Conservation (phyloP, 2,888 invertebrate species). For the Parapristionchus giblindavisi region DNA sequence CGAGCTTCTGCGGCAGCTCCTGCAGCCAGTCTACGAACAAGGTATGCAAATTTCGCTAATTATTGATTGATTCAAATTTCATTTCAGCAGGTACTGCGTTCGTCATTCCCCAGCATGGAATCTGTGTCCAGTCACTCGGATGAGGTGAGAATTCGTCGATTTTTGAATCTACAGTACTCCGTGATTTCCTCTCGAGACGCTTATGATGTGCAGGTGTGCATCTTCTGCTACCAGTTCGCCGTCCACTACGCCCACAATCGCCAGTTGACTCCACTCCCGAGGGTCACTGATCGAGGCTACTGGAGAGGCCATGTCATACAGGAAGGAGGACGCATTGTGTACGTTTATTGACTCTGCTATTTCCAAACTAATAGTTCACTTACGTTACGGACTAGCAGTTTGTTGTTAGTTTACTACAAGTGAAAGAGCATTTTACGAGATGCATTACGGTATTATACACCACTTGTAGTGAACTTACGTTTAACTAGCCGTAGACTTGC, state of each 20-base stretch:
- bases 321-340: slow-evolving; percentile 6
- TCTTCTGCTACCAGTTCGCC: slow-evolving; percentile 25
- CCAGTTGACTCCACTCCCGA: neutral
- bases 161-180: too few relatives aligned
- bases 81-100: neutral
- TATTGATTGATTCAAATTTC: too few relatives aligned
- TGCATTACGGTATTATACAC: neutral
- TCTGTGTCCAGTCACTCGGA: too few relatives aligned
- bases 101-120: slow-evolving; percentile 3
- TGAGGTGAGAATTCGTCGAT: too few relatives aligned
- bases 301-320: slow-evolving; percentile 15
- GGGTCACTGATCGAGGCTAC: neutral
- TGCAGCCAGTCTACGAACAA: too few relatives aligned
- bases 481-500: neutral
- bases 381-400: neutral
- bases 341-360: neutral
- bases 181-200: too few relatives aligned
- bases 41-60: too few relatives aligned
- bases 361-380: neutral
- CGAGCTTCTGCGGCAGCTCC: too few relatives aligned
- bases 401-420: neutral
- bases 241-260: neutral
- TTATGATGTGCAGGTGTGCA: too few relatives aligned
- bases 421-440: neutral
- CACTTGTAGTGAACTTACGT: neutral